Conservation (phyloP, 2,113 vertebrate genomes). For the Indri indri region DNA sequence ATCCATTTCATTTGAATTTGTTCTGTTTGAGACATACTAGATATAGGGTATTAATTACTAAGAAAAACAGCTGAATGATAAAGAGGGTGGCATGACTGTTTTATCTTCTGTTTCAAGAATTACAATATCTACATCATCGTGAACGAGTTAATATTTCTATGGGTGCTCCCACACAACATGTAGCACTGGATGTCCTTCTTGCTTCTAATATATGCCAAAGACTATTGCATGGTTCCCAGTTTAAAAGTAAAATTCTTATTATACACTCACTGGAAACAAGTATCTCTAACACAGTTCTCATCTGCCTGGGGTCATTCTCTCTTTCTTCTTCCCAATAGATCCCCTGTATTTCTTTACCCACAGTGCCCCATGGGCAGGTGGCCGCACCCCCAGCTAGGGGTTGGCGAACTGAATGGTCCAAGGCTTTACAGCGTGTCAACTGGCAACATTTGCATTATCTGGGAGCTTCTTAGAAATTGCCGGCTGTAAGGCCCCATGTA, state of each 20-base stretch:
- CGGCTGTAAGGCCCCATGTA: background rate
- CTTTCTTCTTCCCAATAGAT: background rate
- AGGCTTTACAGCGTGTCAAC: background rate
- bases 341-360: background rate
- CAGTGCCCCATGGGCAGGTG: background rate
- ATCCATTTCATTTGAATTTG: background rate
- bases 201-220: background rate
- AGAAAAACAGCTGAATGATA: slow-evolving; percentile 18
- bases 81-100: background rate
- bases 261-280: background rate
- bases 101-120: background rate
- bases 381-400: too few species aligned
- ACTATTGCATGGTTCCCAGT: background rate
- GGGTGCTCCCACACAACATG: background rate
- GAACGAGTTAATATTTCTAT: background rate
- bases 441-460: background rate
- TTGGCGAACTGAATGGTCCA: background rate
- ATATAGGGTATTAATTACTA: background rate
- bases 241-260: background rate
- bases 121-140: background rate
- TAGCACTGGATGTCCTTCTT: background rate
- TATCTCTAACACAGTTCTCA: background rate
- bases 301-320: background rate
- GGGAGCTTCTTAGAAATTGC: background rate
- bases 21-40: background rate